phyloP scores from a whole-genome alignment of 2,113 vertebrate species.

The Tachuris rubrigastra region DNA sequence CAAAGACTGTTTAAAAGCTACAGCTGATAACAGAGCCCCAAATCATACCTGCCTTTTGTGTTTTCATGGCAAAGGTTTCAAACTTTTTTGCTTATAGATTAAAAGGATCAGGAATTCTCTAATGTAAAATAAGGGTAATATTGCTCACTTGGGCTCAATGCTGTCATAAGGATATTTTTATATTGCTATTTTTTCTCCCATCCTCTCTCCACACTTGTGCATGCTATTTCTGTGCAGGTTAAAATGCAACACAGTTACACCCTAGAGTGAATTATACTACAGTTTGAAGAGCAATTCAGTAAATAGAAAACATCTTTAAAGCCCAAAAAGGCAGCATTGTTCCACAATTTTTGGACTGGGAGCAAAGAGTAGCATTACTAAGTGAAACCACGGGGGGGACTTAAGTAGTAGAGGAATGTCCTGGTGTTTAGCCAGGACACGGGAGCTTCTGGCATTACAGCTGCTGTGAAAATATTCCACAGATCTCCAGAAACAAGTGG shows the following conservation, averaged over 20 bases:
- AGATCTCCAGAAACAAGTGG: slow-evolving; percentile 25
- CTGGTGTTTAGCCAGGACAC: slow-evolving; percentile 58
- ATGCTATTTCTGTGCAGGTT: slow-evolving; percentile 56
- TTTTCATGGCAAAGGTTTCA: background rate
- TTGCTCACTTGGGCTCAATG: slow-evolving; percentile 25
- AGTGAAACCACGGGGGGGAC: slow-evolving; percentile 49
- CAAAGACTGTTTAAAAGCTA: background rate
- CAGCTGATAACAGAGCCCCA: background rate
- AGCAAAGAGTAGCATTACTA: slow-evolving; percentile 28
- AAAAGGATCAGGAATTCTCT: background rate
- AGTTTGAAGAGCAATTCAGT: slow-evolving; percentile 30
- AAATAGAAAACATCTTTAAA: slow-evolving; percentile 42
- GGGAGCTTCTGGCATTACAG: slow-evolving; percentile 49
- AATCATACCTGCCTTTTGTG: background rate
- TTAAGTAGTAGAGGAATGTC: slow-evolving; percentile 43
- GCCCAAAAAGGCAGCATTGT: background rate
- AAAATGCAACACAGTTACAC: slow-evolving; percentile 24
- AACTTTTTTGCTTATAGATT: background rate
- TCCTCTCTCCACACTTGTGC: background rate
- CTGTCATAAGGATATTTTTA: slow-evolving; percentile 45
- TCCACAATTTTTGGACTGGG: slow-evolving; percentile 7
- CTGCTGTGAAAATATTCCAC: background rate
- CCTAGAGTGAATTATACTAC: slow-evolving; percentile 39
- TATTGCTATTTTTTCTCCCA: slow-evolving; percentile 36
- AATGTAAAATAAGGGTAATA: slow-evolving; percentile 24